Conservation (phyloP, 2,797 vertebrate species). For the Schizopygopsis malacanthus region DNA sequence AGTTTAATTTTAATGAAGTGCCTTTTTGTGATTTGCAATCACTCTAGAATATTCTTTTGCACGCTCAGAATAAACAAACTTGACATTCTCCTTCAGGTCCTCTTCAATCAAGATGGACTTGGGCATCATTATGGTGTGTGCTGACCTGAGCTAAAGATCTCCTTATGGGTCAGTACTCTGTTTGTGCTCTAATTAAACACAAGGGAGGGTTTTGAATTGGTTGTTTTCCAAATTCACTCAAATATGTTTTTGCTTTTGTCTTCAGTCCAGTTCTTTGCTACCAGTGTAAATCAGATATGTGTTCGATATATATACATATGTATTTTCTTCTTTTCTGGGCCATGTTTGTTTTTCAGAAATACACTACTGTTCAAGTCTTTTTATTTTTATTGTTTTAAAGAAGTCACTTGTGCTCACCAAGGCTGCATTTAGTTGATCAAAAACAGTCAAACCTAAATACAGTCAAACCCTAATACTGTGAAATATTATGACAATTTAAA, state of each 20-base stretch:
- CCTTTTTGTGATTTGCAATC: constrained; percentile 12
- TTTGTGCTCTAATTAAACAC: constrained; percentile 51
- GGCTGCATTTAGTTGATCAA: background rate
- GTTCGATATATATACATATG: no score
- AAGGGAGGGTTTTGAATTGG: constrained; percentile 33
- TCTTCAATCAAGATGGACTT: constrained; percentile 37
- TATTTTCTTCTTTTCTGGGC: background rate
- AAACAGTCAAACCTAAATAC: no score
- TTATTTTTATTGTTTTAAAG: background rate
- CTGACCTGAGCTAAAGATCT: constrained; percentile 51
- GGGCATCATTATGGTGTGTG: constrained; percentile 52
- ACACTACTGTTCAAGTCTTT: background rate
- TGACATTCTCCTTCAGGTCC: constrained; percentile 49
- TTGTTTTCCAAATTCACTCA: constrained; percentile 3
- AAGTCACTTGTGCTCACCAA: background rate
- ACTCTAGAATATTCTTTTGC: constrained; percentile 14
- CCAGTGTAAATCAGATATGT: background rate
- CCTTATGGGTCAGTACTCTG: constrained; percentile 41
- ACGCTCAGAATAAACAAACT: constrained; percentile 32
- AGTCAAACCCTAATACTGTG: no score
- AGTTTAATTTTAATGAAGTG: constrained; percentile 38
- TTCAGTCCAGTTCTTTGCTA: constrained; percentile 3
- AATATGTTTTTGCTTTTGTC: constrained; percentile 13
- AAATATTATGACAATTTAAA: background rate
- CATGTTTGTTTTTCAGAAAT: constrained; percentile 8